phyloP scores from a whole-genome alignment of 2,797 vertebrate species.

The Sebastes umbrosus region DNA sequence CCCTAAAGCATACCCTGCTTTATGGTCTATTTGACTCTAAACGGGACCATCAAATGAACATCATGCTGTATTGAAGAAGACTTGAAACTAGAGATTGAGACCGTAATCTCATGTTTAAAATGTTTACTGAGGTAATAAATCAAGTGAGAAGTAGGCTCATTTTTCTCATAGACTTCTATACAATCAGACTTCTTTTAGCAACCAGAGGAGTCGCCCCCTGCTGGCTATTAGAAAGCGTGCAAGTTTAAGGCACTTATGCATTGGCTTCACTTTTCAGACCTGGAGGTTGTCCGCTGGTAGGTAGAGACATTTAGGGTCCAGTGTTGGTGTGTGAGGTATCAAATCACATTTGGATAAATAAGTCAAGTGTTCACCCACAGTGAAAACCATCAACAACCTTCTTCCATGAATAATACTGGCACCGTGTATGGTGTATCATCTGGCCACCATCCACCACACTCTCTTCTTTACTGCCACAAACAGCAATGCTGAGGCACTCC shows the following conservation, averaged over 20 bases:
- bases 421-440: constrained; percentile 24
- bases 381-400: constrained; percentile 14
- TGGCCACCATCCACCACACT: constrained; percentile 6
- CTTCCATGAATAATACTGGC: constrained; percentile 12
- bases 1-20: no score
- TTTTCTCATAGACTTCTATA: no score
- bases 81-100: rapidly evolving
- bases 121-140: no score
- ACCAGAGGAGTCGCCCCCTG: no score
- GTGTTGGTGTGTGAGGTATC: not conserved
- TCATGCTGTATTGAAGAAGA: no score
- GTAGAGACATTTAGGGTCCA: not conserved
- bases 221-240: rapidly evolving
- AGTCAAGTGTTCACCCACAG: constrained; percentile 14
- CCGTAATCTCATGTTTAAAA: no score
- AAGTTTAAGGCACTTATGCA: no score
- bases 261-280: no score
- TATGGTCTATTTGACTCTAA: no score
- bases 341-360: constrained; percentile 21
- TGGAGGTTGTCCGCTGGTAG: not conserved
- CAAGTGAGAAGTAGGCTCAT: no score
- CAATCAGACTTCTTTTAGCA: no score
- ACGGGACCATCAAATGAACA: no score
- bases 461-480: not conserved
- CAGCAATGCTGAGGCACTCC: not conserved